Evolutionary conservation across 2,797 vertebrate genomes (phyloP), one percentile per base, ranked within the genome.

Genomic region (Rhinophrynus dorsalis): DNA sequence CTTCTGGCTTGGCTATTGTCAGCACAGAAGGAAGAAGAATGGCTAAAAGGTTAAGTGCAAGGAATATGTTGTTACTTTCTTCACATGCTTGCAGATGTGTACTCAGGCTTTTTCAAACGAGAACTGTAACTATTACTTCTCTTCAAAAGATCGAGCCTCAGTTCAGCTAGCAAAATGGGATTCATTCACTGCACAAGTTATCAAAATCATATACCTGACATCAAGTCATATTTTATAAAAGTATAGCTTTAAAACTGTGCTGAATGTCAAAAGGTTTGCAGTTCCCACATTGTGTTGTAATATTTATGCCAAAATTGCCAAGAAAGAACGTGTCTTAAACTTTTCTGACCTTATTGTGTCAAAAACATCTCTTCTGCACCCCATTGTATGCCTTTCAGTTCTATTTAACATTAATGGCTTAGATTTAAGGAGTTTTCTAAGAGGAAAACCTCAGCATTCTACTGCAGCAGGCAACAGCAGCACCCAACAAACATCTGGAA

Each of bases 161-260:
- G 78, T 84, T 82, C 74, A 81, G 74, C 59, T 30, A 68, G 33
- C 56, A 69, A 79, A 81, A 78, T 71, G 77, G 81, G 76, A 87
- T 86, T 86, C 83, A 79, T 86, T 85, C 78, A 50, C 61, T 77
- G 83, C 83, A 80, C 88, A 86, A 82, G 82, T 81, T 86, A 86
- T 83, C 84, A 45, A 83, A 86, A 77, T 82, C 85, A 79, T 86
- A 88, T 84, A 86, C 81, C 79, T 90, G 88, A 90, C 85, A 88
- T 81, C 81, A 88, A 89, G 83, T 88, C 84, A 27, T 90, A 89
- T 88, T 88, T 90, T 84, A 86, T 77, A 77, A 76, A 82, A 69
- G 38, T 56, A 80, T 86, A 80, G 74, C 75, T 83, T 82, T 88
- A 80, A 84, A 80, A 74, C 86, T 81, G 81, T 84, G 82, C 78